Evolutionary conservation across 2,888 invertebrate genomes (phyloP), one percentile per base, ranked within the genome.

Genomic region (Chromoteleia sp.): DNA sequence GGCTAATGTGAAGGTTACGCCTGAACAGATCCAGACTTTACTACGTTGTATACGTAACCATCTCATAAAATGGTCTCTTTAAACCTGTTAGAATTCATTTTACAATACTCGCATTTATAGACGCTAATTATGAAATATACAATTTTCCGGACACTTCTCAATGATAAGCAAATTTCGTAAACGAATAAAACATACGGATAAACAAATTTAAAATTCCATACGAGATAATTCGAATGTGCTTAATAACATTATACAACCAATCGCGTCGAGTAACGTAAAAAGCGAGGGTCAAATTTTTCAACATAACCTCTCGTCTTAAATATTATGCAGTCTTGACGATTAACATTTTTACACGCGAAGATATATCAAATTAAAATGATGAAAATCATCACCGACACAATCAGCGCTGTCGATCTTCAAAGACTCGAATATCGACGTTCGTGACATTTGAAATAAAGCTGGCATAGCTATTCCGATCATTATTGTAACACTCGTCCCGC

Each of bases 1-100:
- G 71, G 70, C 56, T 78, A 71, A 65, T 65, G 58, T 50, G 63
- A 45, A 71, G 65, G 78, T 78, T 71, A 54, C 71, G 71, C 71
- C 50, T 65, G 70, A 77, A 56, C 70, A 54, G 58, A 48, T 58
- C 29, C 48, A 58, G 63, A 43, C 43, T 75, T 52, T 48, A 56
- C 56, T 54, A 75, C 29, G 39, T 75, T 39, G 14, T 73, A 25
- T 48, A 39, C 56, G 48, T 56, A 65, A 65, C 21, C 25, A 25
- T 74, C 63, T 45, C 43, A 25, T 41, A 29, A 65, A 74, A 56
- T 56, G n/a, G 56, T 43, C 17, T 50, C 17, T 52, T 41, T 68
- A 43, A 21, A 67, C 15, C 8, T 48, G 19, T n/a, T 25, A 5
- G 15, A 52, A 52, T 43, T 15, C 6, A 43, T 15, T 43, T 43